Evolutionary conservation across 2,113 vertebrate species (phyloP), one percentile per base, ranked within the genome.

Genomic region (Promerops cafer): DNA sequence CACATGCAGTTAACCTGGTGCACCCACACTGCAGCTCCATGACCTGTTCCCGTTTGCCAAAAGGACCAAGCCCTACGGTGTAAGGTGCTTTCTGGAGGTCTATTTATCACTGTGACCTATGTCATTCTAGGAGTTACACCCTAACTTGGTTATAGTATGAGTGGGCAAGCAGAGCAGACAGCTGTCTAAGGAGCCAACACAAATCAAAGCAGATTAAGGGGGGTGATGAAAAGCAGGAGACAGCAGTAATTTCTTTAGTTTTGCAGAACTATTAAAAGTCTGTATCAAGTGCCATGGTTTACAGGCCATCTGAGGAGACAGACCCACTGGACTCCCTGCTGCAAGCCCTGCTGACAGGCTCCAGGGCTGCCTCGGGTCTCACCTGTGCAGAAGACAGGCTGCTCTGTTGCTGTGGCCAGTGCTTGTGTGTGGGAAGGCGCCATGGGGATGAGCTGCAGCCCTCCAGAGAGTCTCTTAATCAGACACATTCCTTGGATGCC

Each of bases 381-480:
- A 8, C 14, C 19, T n/a, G 22, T 15, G 49, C 4, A 2, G 63
- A 28, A 18, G 33, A 33, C 44, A 60, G 60, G 9, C 35, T 72
- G 53, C 37, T 50, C 28, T 13, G 0, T 4, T n/a, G 75, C 61
- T 56, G 14, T 52, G 49, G 35, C 10, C 17, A 19, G 35, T n/a
- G 76, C 21, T 31, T 2, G 2, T 33, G 74, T 5, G 6, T 3
- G 4, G 37, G 42, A 7, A 64, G 23, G 27, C 27, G 18, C 54
- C 22, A 0, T 0, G 30, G n/a, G 16, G 21, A 9, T 53, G 54
- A 81, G 77, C 68, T 87, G 54, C 69, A 83, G 81, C 52, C 13
- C 82, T 37, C 31, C 0, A 0, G 11, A 0, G 3, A 49, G 19
- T 13, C 40, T 70, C 65, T 31, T 18, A 1, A 44, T 52, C 45